Base-by-base conservation (phyloP, 2,888 invertebrate species). In the Callimorpha dominula region DNA sequence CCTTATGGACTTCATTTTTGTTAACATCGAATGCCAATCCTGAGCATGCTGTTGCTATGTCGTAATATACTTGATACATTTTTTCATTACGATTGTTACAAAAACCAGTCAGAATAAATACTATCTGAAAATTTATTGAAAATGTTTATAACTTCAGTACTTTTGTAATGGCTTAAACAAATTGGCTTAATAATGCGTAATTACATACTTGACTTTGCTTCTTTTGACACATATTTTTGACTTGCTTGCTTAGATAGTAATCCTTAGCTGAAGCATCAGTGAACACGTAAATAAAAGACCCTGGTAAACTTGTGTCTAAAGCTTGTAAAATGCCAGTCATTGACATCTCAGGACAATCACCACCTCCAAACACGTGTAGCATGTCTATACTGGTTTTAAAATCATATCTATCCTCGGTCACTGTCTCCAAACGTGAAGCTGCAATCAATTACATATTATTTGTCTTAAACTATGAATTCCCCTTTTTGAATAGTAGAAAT, bases 251-350 rank as follows among this genome's bases (percentile, higher is more conserved):
- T 17, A 73, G 69, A 0, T 0, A 0, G 14, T 79, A 68, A 73
- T 90, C 90, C 46, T 79, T 84, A 0, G 90, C 83, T 0, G 81
- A 54, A 0, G 89, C 88, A 63, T 90, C 90, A 6, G 89, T 90
- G 64, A 89, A 90, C 0, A 89, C 84, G 57, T 81, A 90, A 1
- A 90, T 49, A 15, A 74, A 84, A 0, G 90, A 90, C 4, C 81
- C 68, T 0, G 79, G 82, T 3, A 74, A 76, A 72, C 90, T 90
- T 0, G 65, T 60, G 0, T 80, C 20, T 9, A 90, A 68, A 2
- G 80, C 89, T 15, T 74, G 0, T 31, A 68, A 9, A 52, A 72
- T 52, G 4, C 72, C 72, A 0, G 50, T 64, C 72, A 72, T 63
- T 52, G 72, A 67, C 42, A 63, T 42, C 43, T 72, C 72, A 17